Base-by-base conservation (phyloP, 2,888 invertebrate genomes). In the Pyrochroa serraticornis region DNA sequence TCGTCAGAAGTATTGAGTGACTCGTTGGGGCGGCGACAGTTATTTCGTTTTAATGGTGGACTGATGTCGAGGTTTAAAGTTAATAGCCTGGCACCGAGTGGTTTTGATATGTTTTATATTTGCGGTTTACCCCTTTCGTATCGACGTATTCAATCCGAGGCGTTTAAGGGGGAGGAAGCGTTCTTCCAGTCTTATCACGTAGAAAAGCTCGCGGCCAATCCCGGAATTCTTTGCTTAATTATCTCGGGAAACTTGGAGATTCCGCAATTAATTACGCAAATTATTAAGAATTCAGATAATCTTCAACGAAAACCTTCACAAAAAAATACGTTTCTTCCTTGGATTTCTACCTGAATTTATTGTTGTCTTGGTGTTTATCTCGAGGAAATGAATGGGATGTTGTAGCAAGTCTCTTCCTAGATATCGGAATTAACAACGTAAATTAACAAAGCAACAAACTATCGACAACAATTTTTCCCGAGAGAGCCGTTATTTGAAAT, bases 391-490 rank as follows among this genome's bases (percentile, higher is more conserved):
- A 22, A 22, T 22, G 22, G 5, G 22, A 22, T 5, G 22, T 22
- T 22, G 22, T 22, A 5, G 22, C 22, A 22, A 22, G 5, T 3
- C 22, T 3, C 2, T 22, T 22, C 5, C 3, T 5, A 2, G 5
- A 22, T 5, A 22, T 22, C 22, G 22, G 22, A 2, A 5, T 5
- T 22, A 22, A 22, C 22, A 22, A 22, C 22, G 5, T 22, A 22
- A 22, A 47, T 35, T 35, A 42, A 12, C 37, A 48, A 53, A 43
- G 48, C 51, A 57, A 51, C 51, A 53, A 53, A 58, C 58, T 49
- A 58, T 58, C 49, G 38, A 39, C 22, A 39, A 35, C 44, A 45
- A 58, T 53, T 49, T 49, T 49, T 44, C 58, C 45, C 58, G 22
- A 12, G 58, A 44, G 53, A 10, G 38, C 48, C 36, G 38, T 58